Percentiles rank a stretch among this genome's conserved stretches.
These are phyloP conservation scores for Turritopsis rubra DNA, from an alignment of 30 jellyfish, hydroid and myxozoan genomes.

Conservation along the genomic window DNA sequence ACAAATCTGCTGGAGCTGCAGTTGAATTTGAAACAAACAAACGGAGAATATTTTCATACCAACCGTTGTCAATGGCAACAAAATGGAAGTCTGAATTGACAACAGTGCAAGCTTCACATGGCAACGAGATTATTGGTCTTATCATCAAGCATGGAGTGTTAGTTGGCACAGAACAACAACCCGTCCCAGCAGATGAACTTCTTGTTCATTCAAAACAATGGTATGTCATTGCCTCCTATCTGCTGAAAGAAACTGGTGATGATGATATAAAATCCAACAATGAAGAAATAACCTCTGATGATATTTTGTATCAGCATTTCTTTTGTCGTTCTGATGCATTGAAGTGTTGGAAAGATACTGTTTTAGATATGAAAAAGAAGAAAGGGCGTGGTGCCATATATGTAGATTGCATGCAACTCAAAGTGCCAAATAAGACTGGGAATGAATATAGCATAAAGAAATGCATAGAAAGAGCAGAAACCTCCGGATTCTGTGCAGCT, in stretches of 20 bases:
- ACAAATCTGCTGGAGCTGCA: background rate
- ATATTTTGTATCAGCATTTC: background rate
- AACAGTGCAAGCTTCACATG: background rate
- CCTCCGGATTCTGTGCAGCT: background rate
- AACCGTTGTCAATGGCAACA: background rate
- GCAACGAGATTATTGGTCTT: background rate
- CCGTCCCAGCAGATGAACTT: background rate
- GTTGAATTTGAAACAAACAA: conserved; percentile 13
- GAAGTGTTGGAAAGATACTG: background rate
- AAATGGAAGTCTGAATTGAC: background rate
- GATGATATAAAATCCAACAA: background rate
- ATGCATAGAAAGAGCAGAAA: background rate
- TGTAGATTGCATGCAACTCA: background rate
- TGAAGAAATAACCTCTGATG: background rate
- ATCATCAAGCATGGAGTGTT: background rate
- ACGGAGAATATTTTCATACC: background rate
- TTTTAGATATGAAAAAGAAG: background rate
- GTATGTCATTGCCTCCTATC: background rate
- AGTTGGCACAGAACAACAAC: background rate
- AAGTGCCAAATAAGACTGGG: background rate
- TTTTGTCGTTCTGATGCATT: background rate
- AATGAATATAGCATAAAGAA: background rate
- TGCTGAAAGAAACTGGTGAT: background rate
- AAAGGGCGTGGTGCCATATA: background rate
- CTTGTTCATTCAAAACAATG: conserved; percentile 4